These are phyloP conservation scores for Oncorhynchus tshawytscha DNA, from an alignment of 2,113 vertebrate genomes.

Conservation along the genomic window DNA sequence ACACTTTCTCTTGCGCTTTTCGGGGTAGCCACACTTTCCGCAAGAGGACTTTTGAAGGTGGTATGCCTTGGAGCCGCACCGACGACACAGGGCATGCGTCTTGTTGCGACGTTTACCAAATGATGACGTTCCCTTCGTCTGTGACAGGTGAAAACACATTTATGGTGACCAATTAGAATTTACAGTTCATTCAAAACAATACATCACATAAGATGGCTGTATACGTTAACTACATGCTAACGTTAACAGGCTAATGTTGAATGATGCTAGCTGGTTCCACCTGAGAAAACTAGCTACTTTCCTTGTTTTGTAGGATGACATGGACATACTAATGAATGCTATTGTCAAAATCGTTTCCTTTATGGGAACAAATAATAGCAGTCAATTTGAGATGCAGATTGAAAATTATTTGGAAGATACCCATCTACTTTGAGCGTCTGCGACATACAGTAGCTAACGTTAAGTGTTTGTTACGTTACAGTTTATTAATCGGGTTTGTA, in stretches of 20 bases:
- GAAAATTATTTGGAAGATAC: too few species aligned
- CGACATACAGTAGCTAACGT: neutral
- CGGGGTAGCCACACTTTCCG: constrained; percentile 95
- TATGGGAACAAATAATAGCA: too few species aligned
- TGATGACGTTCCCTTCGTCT: constrained; percentile 98
- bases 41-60: constrained; percentile 96
- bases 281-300: neutral
- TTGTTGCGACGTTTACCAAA: constrained; percentile 98
- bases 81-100: constrained; percentile 96
- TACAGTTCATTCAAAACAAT: neutral
- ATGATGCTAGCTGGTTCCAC: neutral
- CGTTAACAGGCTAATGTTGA: neutral
- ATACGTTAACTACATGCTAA: neutral
- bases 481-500: neutral
- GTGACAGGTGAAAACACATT: neutral
- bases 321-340: too few species aligned
- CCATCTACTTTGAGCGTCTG: too few species aligned
- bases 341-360: too few species aligned
- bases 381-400: too few species aligned
- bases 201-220: neutral
- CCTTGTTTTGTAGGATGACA: neutral
- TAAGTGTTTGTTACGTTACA: neutral
- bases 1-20: constrained; percentile 99
- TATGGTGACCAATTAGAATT: neutral
- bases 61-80: constrained; percentile 95